Evolutionary conservation across 2,113 vertebrate genomes (phyloP), one percentile per base, ranked within the genome.

Genomic region (Gadus macrocephalus): DNA sequence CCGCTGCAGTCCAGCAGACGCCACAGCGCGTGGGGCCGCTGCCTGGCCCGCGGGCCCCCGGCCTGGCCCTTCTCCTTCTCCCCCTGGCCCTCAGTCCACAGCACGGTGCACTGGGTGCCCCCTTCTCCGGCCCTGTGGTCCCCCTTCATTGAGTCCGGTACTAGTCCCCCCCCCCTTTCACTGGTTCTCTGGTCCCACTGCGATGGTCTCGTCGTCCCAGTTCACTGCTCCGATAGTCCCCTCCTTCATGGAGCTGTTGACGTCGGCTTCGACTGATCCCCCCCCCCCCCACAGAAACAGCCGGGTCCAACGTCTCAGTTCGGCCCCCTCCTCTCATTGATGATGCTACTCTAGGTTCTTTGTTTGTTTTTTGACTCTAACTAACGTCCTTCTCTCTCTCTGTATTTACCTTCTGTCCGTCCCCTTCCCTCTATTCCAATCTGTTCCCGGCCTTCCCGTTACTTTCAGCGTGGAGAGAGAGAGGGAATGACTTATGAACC

Each of bases 1-100:
- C 91, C 91, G 4, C 81, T 88, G 25, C 67, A 90, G 66, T 76
- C 69, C 38, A 90, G 73, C 71, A 91, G 6, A 38, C 56, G 3
- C 4, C 75, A 56, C 2, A 74, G 4, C 12, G 68, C 15, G 62
- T 14, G 27, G 64, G 35, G 28, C 77, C 75, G 69, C 69, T 53
- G 2, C 3, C 59, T 0, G 25, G 81, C 74, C 71, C 60, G 68
- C 70, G 64, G 78, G 59, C 66, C 61, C 75, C 67, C 72, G 72
- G 58, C 0, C 66, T 88, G 86, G 17, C 85, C 81, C 67, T 38
- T 82, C 83, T 81, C 80, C 88, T 90, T 87, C 58, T 15, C 69
- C 66, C 6, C 61, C 6, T 35, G 64, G 64, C 68, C 53, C 59
- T 59, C 35, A 58, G 38, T 56, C n/a, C 25, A 49, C 67, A 6